Base-by-base conservation (phyloP, 2,113 vertebrate genomes). In the Myxocyprinus asiaticus region DNA sequence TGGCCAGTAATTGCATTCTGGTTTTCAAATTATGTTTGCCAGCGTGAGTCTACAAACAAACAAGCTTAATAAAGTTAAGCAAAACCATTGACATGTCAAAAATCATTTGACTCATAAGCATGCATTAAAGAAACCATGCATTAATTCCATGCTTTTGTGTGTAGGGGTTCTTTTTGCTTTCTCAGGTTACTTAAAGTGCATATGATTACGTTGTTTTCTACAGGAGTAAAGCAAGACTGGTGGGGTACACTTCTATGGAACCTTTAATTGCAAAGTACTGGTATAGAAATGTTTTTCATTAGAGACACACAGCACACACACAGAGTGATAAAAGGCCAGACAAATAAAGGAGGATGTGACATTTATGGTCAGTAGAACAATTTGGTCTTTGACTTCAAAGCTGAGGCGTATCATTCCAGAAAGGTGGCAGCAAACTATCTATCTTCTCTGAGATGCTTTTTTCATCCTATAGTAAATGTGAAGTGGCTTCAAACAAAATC, bases 61-160 rank as follows among this genome's bases (percentile, higher is more conserved):
- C 90, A 89, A 81, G 84, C 79, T 78, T 89, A 90, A 91, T 84
- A 88, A 87, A 88, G 89, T 93, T 91, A 89, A 86, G 81, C 85
- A 71, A 51, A 79, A 73, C 87, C 44, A 80, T 88, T 84, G 84
- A 90, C 88, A 86, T 87, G 86, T 90, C 90, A 90, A 61, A 88
- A 87, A 88, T 87, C 62, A 87, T 91, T 89, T 76, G 83, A 62
- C 85, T 90, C 87, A 81, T 88, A 82, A 83, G 62, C 47, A 76
- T 80, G 65, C 87, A 86, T 85, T 84, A 85, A 76, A 73, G 65
- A 59, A 58, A 55, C 42, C n/a, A 48, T 11, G 33, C 44, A 56
- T 68, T 70, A 50, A 78, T 78, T 58, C n/a, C 48, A 55, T 0
- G n/a, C 8, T 74, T 44, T 73, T 51, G 6, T 33, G 22, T 33